These are phyloP conservation scores for Alcedo quadribrachys DNA, from an alignment of 2,797 vertebrate genomes.

Conservation along the genomic window DNA sequence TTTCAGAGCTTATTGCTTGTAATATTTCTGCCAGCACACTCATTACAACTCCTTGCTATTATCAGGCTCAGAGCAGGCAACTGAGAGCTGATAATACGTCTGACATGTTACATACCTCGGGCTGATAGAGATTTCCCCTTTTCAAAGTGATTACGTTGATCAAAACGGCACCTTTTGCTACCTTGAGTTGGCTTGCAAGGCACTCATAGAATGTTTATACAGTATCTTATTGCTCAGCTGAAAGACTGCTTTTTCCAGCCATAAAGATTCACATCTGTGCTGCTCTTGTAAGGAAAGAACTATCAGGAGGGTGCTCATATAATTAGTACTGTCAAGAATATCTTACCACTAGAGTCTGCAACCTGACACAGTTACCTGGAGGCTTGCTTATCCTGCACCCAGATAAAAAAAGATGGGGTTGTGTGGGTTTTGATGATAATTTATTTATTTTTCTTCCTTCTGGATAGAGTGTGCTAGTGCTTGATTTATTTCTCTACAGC, in stretches of 20 bases:
- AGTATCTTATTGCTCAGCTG: not conserved
- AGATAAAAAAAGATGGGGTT: not conserved
- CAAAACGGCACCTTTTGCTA: not conserved
- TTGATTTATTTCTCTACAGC: not conserved
- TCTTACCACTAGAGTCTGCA: not conserved
- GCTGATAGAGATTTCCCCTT: not conserved
- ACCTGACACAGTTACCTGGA: not conserved
- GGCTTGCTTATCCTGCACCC: not conserved
- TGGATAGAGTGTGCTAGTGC: not conserved
- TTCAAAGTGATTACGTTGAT: not conserved
- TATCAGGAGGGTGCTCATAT: not conserved
- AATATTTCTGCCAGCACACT: not conserved
- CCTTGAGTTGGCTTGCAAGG: not conserved
- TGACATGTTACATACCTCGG: not conserved
- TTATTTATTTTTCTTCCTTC: not conserved
- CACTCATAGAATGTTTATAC: not conserved
- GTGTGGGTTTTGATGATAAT: not conserved
- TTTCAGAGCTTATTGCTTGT: not conserved
- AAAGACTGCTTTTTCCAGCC: not conserved
- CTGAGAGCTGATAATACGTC: slow-evolving; percentile 14
- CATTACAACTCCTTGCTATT: not conserved
- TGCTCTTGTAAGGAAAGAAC: not conserved
- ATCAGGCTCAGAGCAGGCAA: not conserved
- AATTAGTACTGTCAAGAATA: not conserved
- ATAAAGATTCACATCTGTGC: not conserved